Percentiles rank a stretch among this genome's conserved stretches.
These are phyloP conservation scores for Drosophila watanabei DNA, from an alignment of 1,140 invertebrate species.

Conservation along the genomic window DNA sequence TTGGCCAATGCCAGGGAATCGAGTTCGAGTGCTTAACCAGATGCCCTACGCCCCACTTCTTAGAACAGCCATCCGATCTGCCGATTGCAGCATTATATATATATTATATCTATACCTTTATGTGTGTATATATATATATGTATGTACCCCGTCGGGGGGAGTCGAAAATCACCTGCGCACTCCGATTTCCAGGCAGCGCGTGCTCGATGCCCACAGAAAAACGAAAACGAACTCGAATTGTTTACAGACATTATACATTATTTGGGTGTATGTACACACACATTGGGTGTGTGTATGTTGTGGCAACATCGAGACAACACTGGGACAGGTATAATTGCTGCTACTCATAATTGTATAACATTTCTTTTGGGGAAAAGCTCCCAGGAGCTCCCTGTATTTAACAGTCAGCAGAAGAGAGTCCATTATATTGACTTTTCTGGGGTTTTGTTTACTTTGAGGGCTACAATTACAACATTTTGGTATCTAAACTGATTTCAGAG, in stretches of 20 bases:
- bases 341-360: constrained; percentile 53
- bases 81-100: constrained; percentile 43
- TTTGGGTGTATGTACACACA: constrained; percentile 22
- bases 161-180: constrained; percentile 62
- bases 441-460: not conserved
- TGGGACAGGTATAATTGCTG: constrained; percentile 48
- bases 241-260: constrained; percentile 51
- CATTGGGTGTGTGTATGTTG: constrained; percentile 4
- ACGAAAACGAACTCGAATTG: constrained; percentile 29
- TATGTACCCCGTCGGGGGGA: constrained; percentile 41
- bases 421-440: not conserved
- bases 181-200: constrained; percentile 74
- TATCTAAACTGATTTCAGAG: not conserved
- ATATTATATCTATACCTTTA: constrained; percentile 18
- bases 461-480: constrained; percentile 1
- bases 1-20: constrained; percentile 24
- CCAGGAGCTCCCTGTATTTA: constrained; percentile 50
- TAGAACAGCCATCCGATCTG: constrained; percentile 40
- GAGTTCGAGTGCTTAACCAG: constrained; percentile 23
- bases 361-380: constrained; percentile 2
- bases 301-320: constrained; percentile 52
- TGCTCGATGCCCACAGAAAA: constrained; percentile 50
- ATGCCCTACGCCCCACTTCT: constrained; percentile 27
- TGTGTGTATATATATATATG: constrained; percentile 9
- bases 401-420: not conserved